These are phyloP conservation scores for Resseliella maxima DNA, from an alignment of 2,888 invertebrate genomes.

Conservation along the genomic window DNA sequence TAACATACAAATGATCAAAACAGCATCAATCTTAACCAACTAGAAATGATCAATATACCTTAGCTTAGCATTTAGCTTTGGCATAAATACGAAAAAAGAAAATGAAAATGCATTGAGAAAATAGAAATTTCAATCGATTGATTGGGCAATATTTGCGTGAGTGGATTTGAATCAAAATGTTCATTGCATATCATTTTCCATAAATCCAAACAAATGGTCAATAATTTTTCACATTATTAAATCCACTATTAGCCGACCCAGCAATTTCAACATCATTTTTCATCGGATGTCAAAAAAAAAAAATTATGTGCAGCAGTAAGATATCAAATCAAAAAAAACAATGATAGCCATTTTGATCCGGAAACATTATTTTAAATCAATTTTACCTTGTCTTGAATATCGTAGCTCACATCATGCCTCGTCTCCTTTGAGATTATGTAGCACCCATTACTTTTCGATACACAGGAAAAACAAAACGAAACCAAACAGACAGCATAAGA, in stretches of 20 bases:
- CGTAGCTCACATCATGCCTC: background rate
- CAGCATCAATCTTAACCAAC: background rate
- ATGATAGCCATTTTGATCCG: slow-evolving; percentile 18
- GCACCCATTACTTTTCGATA: background rate
- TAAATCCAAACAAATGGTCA: slow-evolving; percentile 51
- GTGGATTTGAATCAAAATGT: background rate
- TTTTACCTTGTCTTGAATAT: slow-evolving; percentile 23
- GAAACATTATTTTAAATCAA: slow-evolving; percentile 53
- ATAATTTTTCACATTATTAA: slow-evolving; percentile 25
- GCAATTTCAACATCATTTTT: background rate
- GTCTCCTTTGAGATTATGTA: background rate
- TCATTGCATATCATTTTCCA: background rate
- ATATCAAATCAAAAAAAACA: slow-evolving; percentile 32
- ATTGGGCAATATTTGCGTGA: background rate
- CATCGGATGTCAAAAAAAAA: background rate
- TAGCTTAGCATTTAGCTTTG: background rate
- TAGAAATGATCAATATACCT: background rate
- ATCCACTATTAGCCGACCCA: background rate
- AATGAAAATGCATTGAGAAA: background rate
- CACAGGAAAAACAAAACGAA: too few species aligned
- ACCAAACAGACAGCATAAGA: background rate
- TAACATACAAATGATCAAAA: slow-evolving; percentile 9
- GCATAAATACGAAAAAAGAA: background rate
- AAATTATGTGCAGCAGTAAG: background rate
- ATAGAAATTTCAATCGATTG: background rate